A percentile compares a stretch with the other conserved stretches of the same genome.
Conservation (phyloP, 2,113 vertebrate species). For the Ascaphus truei region DNA sequence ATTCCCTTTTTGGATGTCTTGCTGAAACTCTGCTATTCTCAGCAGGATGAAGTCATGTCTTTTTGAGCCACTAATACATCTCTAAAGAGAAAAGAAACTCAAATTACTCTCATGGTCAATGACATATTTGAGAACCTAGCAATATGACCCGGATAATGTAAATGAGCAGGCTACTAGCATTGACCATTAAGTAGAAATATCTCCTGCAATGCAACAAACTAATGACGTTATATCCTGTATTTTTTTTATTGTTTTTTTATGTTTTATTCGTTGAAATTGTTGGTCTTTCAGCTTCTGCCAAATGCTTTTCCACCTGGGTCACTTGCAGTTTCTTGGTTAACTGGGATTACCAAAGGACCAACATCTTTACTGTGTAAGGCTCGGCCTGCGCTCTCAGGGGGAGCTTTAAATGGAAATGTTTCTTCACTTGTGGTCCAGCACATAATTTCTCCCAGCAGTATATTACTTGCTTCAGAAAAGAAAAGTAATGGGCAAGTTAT, state of each 20-base stretch:
- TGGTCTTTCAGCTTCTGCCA: background rate
- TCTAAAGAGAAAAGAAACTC: constrained; percentile 6
- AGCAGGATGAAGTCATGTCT: constrained; percentile 41
- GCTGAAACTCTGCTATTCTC: constrained; percentile 37
- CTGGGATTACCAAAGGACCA: no score
- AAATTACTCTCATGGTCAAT: background rate
- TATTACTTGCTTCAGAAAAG: no score
- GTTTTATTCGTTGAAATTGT: background rate
- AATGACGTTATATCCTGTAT: background rate
- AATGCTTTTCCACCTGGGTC: background rate
- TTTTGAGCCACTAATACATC: constrained; percentile 38
- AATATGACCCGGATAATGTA: background rate
- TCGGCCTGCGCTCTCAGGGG: no score
- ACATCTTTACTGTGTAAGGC: no score
- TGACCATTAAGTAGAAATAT: background rate
- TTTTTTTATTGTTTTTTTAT: background rate
- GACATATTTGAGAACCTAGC: background rate
- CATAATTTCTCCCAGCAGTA: no score
- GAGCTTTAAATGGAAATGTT: no score
- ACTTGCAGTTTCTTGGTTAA: background rate
- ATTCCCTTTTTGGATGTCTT: constrained; percentile 40
- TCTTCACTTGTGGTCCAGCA: no score
- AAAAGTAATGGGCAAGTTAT: no score
- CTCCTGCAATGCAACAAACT: background rate
- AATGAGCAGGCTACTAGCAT: background rate